These are phyloP conservation scores for Copidosoma aretas DNA, from an alignment of 2,888 invertebrate genomes.

Conservation along the genomic window DNA sequence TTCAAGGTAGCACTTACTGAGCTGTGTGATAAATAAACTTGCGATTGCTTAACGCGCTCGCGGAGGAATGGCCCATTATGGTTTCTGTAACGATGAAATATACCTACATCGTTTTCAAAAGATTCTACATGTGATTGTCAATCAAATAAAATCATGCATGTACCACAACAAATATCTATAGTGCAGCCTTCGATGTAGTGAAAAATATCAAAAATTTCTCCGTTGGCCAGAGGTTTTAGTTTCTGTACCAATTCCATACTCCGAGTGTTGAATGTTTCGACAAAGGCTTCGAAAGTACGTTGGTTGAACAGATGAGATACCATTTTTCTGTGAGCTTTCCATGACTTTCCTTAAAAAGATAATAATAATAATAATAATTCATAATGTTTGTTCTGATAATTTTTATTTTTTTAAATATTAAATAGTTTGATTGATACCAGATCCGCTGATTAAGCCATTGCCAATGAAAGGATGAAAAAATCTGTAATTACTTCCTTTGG, in stretches of 20 bases:
- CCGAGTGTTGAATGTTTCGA: constrained; percentile 36
- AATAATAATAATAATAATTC: no score
- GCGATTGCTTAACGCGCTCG: constrained; percentile 33
- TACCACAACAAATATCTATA: constrained; percentile 42
- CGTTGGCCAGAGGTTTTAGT: constrained; percentile 36
- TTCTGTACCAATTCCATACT: constrained; percentile 37
- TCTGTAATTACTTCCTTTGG: constrained; percentile 43
- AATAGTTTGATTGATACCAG: constrained; percentile 38
- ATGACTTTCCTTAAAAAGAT: constrained; percentile 35
- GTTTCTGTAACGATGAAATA: constrained; percentile 37
- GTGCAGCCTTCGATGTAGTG: constrained; percentile 37
- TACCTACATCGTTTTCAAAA: constrained; percentile 7
- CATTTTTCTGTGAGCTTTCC: constrained; percentile 44
- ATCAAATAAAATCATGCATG: constrained; percentile 8
- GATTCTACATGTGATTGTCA: no score
- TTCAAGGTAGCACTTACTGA: constrained; percentile 33
- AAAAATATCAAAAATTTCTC: constrained; percentile 39
- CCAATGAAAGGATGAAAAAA: constrained; percentile 45
- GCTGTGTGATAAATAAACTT: constrained; percentile 35
- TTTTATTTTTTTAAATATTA: not conserved
- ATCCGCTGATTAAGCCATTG: constrained; percentile 45
- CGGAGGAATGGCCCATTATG: constrained; percentile 39
- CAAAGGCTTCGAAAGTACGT: constrained; percentile 32
- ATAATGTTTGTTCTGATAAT: not conserved
- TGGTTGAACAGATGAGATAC: constrained; percentile 41